Conservation (phyloP, 2,797 vertebrate species). For the Hapalemur alaotrensis region DNA sequence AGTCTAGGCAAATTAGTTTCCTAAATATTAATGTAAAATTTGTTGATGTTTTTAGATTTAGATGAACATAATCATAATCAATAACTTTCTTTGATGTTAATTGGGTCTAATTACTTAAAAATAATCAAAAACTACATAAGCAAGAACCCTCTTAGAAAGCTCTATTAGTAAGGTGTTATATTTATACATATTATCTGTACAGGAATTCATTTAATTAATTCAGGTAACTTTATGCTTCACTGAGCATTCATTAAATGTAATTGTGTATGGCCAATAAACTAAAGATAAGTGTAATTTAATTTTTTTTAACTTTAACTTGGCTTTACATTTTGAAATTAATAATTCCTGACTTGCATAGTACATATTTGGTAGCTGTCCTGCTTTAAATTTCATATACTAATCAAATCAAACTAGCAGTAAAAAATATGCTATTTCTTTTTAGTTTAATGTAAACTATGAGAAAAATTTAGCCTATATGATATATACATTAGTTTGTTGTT, state of each 20-base stretch:
- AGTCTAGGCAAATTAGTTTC: neutral
- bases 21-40: slow-evolving; percentile 8
- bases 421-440: neutral
- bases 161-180: neutral
- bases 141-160: neutral
- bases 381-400: neutral
- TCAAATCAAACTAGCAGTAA: neutral
- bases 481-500: neutral
- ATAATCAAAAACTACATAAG: neutral
- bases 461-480: neutral
- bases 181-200: neutral
- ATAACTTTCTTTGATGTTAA: neutral
- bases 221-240: slow-evolving; percentile 57
- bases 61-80: neutral
- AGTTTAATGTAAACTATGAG: neutral
- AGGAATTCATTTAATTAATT: slow-evolving; percentile 51
- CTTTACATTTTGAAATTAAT: slow-evolving; percentile 47
- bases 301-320: neutral
- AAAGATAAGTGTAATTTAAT: slow-evolving; percentile 52
- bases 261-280: slow-evolving; percentile 45
- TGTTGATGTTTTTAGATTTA: neutral
- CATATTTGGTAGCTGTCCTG: slow-evolving; percentile 18
- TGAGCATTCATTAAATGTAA: slow-evolving; percentile 69
- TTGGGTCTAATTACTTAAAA: neutral
- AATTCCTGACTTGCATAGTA: neutral